Evolutionary conservation across 2,797 vertebrate species (phyloP).

Genomic region (Coilia nasus): DNA sequence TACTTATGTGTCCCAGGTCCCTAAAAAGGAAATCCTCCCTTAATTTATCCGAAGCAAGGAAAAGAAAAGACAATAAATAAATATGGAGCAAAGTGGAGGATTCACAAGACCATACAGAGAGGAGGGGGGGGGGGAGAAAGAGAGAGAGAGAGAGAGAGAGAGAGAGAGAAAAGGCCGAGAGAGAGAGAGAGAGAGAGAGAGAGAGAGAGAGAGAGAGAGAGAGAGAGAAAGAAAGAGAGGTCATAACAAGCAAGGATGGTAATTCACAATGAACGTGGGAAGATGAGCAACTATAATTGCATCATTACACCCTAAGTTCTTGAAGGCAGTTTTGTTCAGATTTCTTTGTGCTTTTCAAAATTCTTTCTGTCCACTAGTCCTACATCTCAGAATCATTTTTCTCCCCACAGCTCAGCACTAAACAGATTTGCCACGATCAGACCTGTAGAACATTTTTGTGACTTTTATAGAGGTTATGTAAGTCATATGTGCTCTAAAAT

Average conservation of each 20-base stretch:
- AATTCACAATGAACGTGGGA: slow-evolving; percentile 5
- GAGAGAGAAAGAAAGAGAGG: not conserved
- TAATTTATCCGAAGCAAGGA: not conserved
- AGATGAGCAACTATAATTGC: not conserved
- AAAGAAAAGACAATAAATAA: not conserved
- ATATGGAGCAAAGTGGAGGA: not conserved
- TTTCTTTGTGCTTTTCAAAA: slow-evolving; percentile 3
- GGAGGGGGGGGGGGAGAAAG: not conserved
- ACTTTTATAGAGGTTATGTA: not conserved
- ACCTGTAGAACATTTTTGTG: not conserved
- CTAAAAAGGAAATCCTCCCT: not conserved
- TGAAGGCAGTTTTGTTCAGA: not conserved
- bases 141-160: too few relatives aligned
- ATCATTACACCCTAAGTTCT: not conserved
- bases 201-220: not conserved
- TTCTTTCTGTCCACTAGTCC: not conserved
- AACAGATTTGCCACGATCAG: not conserved
- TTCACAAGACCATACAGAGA: not conserved
- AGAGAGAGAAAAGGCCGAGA: not conserved
- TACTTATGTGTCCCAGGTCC: not conserved
- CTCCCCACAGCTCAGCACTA: not conserved
- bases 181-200: not conserved
- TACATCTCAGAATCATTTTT: not conserved
- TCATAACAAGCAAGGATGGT: not conserved
- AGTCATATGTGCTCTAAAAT: not conserved